phyloP scores from a whole-genome alignment of 2,797 vertebrate species.

The Florisuga fusca region DNA sequence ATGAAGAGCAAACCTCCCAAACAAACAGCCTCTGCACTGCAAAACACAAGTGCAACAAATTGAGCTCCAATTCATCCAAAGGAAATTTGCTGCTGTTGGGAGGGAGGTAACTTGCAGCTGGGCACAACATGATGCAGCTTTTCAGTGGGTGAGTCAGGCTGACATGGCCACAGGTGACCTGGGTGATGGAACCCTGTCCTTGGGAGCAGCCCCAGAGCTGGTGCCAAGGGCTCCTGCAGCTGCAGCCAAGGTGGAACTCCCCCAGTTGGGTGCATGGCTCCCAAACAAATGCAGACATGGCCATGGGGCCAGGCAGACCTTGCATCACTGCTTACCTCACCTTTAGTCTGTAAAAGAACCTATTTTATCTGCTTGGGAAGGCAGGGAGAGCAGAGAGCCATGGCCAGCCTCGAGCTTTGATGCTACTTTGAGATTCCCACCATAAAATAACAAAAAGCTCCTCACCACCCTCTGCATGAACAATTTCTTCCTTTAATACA shows the following conservation, averaged over 20 bases:
- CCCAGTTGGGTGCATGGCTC: neutral
- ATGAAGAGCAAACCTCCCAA: accelerated
- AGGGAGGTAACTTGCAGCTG: neutral
- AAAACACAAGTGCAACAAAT: neutral
- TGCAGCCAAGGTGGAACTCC: neutral
- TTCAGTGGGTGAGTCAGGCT: neutral
- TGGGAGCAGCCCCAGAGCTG: neutral
- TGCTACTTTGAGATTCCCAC: neutral
- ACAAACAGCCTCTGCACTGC: neutral
- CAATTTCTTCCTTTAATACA: too few species aligned
- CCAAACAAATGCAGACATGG: neutral
- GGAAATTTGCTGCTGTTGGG: neutral
- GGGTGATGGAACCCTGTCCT: accelerated
- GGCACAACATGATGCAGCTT: neutral
- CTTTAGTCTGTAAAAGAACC: neutral
- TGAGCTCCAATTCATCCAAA: neutral
- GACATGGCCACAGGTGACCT: neutral
- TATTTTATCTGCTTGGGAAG: neutral
- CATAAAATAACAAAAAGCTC: accelerated
- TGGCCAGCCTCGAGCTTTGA: neutral
- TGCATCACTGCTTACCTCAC: accelerated
- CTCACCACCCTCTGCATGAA: too few species aligned
- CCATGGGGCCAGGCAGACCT: neutral
- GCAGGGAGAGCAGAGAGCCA: neutral
- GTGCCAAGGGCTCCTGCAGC: accelerated